Evolutionary conservation across 2,797 vertebrate species (phyloP).

Genomic region (Rhincodon typus): DNA sequence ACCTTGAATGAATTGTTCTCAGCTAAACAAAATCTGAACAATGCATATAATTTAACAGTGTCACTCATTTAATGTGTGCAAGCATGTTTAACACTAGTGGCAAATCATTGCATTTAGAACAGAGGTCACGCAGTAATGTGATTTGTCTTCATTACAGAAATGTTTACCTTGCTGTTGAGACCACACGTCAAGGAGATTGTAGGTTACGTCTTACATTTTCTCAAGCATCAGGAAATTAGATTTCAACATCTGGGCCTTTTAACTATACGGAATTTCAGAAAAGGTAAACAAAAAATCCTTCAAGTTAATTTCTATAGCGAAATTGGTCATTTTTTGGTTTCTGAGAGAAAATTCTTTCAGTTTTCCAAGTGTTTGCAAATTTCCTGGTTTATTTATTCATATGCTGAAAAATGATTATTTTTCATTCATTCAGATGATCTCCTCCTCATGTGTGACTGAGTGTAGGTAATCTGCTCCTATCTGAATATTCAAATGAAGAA

Average conservation of each 20-base stretch:
- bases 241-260: slow-evolving; percentile 56
- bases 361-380: not conserved
- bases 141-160: slow-evolving; percentile 43
- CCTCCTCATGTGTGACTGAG: not conserved
- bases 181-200: slow-evolving; percentile 44
- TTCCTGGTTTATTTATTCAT: not conserved
- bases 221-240: slow-evolving; percentile 50
- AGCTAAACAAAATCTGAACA: not conserved
- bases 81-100: not conserved
- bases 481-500: not conserved
- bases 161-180: slow-evolving; percentile 46
- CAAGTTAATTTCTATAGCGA: not conserved
- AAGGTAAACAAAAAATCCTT: slow-evolving; percentile 43
- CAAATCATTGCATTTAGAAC: not conserved
- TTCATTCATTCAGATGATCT: not conserved
- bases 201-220: slow-evolving; percentile 49
- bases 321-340: not conserved
- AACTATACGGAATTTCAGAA: slow-evolving; percentile 47
- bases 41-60: not conserved
- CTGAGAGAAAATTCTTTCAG: not conserved
- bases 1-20: not conserved
- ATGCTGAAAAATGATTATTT: not conserved
- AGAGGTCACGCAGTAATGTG: not conserved
- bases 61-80: not conserved
- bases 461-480: not conserved